A percentile compares a stretch with the other conserved stretches of the same genome.
phyloP scores from a whole-genome alignment of 1,140 invertebrate species.

The Drosophila jambulina region DNA sequence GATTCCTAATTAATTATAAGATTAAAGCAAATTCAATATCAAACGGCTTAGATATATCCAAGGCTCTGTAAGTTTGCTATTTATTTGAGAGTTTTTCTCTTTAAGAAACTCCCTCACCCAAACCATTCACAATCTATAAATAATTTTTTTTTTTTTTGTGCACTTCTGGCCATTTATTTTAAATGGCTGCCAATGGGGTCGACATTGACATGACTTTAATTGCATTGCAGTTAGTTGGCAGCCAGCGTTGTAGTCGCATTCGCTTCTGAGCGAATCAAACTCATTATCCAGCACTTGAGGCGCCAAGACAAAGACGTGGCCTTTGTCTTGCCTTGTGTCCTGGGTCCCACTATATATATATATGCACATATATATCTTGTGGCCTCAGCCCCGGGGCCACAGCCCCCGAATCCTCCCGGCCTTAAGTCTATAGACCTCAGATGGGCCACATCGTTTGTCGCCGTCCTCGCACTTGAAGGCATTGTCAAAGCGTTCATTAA shows the following conservation, averaged over 20 bases:
- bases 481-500: slow-evolving; percentile 79
- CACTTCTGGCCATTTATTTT: slow-evolving; percentile 23
- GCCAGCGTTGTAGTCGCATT: slow-evolving; percentile 32
- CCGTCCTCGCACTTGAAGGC: slow-evolving; percentile 71
- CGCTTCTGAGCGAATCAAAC: slow-evolving; percentile 68
- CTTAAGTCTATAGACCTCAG: slow-evolving; percentile 5
- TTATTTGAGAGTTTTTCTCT: too few species aligned
- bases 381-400: slow-evolving; percentile 39
- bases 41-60: background rate
- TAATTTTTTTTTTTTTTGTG: slow-evolving; percentile 12
- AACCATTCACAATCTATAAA: background rate
- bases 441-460: slow-evolving; percentile 52
- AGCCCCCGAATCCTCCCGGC: slow-evolving; percentile 4
- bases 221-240: slow-evolving; percentile 67
- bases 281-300: slow-evolving; percentile 75
- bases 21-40: background rate
- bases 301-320: slow-evolving; percentile 42
- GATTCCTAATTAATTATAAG: background rate
- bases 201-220: slow-evolving; percentile 79
- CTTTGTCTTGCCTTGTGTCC: slow-evolving; percentile 16
- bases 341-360: background rate
- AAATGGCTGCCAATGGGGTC: slow-evolving; percentile 46
- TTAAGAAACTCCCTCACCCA: background rate
- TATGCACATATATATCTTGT: slow-evolving; percentile 12
- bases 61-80: background rate